Base-by-base conservation (phyloP, 2,797 vertebrate species). In the Adrianichthys oophorus region DNA sequence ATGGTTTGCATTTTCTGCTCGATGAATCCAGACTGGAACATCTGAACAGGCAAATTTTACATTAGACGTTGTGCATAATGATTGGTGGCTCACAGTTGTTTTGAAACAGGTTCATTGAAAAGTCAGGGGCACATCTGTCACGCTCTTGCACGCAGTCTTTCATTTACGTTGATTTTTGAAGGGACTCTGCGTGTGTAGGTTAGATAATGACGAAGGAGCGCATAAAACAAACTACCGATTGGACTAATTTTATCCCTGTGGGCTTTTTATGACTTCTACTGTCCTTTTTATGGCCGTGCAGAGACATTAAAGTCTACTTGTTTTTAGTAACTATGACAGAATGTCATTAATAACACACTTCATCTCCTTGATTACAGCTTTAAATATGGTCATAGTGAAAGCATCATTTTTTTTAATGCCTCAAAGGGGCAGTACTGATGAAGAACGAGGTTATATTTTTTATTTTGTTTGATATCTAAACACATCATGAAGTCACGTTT, bases 1-100 rank as follows among this genome's bases (percentile, higher is more conserved):
- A 70, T 85, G 78, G 73, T 78, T 85, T 63, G 48, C n/a, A 55
- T 86, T 87, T 83, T 66, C 68, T 60, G 64, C 68, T 64, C 50
- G 44, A 52, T 64, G 67, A 66, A 65, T 69, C 4, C 26, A 59
- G 55, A 62, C 56, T 68, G 70, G 72, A 76, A 74, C 58, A 67
- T 71, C 65, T 66, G 40, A 72, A 69, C 53, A 47, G 64, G 62
- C 41, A 49, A n/a, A 59, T 48, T 72, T 71, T 61, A 52, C 53
- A 62, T 70, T 44, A 55, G 62, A 58, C 46, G 44, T 49, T 46
- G 15, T n/a, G 19, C 50, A 26, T 59, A 43, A 48, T 44, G 44
- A 70, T 63, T 19, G 49, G 54, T 26, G 48, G 56, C 47, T 52
- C 47, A 1, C 13, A 56, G 45, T 68, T 15, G 15, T 44, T 59